Conservation (phyloP, 2,888 invertebrate genomes). For the Reticulitermes lucifugus region DNA sequence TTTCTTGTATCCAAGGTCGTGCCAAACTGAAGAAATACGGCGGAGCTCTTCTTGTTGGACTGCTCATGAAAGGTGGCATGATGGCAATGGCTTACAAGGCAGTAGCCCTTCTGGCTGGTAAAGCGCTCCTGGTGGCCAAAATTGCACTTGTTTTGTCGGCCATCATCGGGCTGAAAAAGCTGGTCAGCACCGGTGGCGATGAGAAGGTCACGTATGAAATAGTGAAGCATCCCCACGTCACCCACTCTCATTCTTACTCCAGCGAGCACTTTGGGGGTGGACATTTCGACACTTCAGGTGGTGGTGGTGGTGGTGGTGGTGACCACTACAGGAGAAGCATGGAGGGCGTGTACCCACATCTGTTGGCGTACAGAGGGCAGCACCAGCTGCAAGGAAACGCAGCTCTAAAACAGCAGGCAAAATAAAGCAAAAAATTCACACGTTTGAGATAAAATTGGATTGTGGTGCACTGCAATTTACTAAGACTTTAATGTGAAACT, state of each 20-base stretch:
- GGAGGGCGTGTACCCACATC: slow-evolving; percentile 59
- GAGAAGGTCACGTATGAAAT: slow-evolving; percentile 88
- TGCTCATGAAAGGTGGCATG: slow-evolving; percentile 79
- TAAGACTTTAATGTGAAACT: too few species aligned
- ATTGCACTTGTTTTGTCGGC: slow-evolving; percentile 53
- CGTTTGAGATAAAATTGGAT: too few species aligned
- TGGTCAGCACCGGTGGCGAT: slow-evolving; percentile 68
- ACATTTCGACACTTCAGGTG: slow-evolving; percentile 68
- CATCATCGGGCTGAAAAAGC: slow-evolving; percentile 51
- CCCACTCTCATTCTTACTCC: slow-evolving; percentile 77
- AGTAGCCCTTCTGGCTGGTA: slow-evolving; percentile 68
- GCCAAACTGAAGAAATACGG: slow-evolving; percentile 74
- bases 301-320: slow-evolving; percentile 58
- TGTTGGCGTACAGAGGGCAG: slow-evolving; percentile 41
- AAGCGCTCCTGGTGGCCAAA: slow-evolving; percentile 54
- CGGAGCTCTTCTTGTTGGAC: slow-evolving; percentile 72
- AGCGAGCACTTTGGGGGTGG: slow-evolving; percentile 69
- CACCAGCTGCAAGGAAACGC: not conserved
- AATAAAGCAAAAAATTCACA: too few species aligned
- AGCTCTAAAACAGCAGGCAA: too few species aligned
- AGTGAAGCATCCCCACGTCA: slow-evolving; percentile 84
- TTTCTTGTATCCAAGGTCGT: slow-evolving; percentile 62
- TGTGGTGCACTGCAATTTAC: too few species aligned
- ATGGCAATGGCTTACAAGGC: slow-evolving; percentile 80
- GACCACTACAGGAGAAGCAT: slow-evolving; percentile 72